Evolutionary conservation across 1,140 invertebrate genomes (phyloP), one percentile per base, ranked within the genome.

Genomic region (Brachionus plicatilis): DNA sequence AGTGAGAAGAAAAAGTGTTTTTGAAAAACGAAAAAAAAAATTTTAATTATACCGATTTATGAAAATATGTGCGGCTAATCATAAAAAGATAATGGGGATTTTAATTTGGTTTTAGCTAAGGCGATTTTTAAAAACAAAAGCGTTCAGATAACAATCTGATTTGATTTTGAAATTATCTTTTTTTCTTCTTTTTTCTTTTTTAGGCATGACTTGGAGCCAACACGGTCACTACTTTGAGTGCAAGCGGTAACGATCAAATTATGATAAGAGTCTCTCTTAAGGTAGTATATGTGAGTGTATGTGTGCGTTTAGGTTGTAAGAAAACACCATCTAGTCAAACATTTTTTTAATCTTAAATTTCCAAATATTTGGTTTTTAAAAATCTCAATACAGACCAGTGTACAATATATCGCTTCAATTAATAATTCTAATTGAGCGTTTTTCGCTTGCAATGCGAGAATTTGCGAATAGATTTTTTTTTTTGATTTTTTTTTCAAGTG

Each of bases 321-420:
- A 41, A 43, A 72, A 72, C 33, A 72, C 29, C 68, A 72, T 43
- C 68, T 72, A 72, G 68, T 43, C 68, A 72, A 72, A 72, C 68
- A 72, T 72, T 72, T 20, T 72, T 72, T 72, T 72, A 72, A 72
- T 72, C 68, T 72, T 72, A 72, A 72, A 72, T 72, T 72, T 72
- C 68, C 68, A 72, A 72, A 72, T 72, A 72, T 72, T 72, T 72
- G 41, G 1, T 72, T 72, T 47, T 72, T 45, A 9, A 43, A 72
- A 72, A 72, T 41, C 17, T 41, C 17, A 68, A 68, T 68, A 68
- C 9, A 72, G 68, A 72, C 68, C 68, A 41, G 7, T 72, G 68
- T 72, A 43, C 68, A 45, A 12, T 41, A 70, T 50, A 76, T 50
- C 72, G 72, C 43, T 76, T 76, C 72, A 76, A 76, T 76, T 76